Conservation (phyloP, 1,140 invertebrate genomes). For the Diuraphis noxia region DNA sequence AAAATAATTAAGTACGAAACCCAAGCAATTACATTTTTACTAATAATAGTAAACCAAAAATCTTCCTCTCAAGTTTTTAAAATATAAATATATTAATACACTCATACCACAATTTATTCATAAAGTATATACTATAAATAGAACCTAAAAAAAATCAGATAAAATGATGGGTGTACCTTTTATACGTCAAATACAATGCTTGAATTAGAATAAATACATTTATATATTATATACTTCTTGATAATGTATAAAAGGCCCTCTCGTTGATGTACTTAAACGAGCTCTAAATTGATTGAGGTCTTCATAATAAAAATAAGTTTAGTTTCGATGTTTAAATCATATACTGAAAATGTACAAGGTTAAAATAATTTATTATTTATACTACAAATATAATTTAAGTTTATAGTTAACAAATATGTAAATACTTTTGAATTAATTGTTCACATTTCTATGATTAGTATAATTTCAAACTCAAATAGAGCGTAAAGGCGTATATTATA, state of each 20-base stretch:
- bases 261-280: constrained; percentile 3
- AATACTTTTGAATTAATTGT: not conserved
- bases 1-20: too few species aligned
- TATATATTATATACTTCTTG: not conserved
- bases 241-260: not conserved
- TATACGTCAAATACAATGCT: not conserved
- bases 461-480: not conserved
- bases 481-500: not conserved
- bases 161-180: not conserved
- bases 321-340: not conserved
- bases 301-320: constrained; percentile 30
- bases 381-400: not conserved
- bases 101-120: not conserved
- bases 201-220: not conserved
- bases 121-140: too few species aligned
- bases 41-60: not conserved
- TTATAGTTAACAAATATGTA: not conserved
- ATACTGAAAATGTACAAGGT: constrained; percentile 8
- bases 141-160: too few species aligned
- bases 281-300: not conserved
- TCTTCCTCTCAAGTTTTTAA: not conserved
- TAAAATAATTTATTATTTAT: constrained; percentile 6
- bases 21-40: too few species aligned
- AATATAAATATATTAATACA: not conserved
- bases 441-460: not conserved